A percentile compares a stretch with the other conserved stretches of the same genome.
Conservation (phyloP, 2,888 invertebrate species). For the Trichacis sp. region DNA sequence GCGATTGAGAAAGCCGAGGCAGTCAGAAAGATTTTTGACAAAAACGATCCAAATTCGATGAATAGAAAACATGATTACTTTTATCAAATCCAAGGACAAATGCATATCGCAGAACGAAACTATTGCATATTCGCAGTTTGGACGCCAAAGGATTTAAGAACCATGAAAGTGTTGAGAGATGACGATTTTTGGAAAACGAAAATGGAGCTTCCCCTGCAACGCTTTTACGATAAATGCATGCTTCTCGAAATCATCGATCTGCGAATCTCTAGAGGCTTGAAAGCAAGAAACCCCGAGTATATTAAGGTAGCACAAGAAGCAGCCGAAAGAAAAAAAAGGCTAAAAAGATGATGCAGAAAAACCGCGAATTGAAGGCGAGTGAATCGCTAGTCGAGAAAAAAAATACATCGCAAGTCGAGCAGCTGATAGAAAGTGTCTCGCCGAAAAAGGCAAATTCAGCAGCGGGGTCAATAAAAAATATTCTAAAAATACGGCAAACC, state of each 20-base stretch:
- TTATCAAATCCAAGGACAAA: constrained; percentile 46
- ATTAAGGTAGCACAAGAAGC: too few species aligned
- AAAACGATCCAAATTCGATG: constrained; percentile 22
- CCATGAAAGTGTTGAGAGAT: constrained; percentile 33
- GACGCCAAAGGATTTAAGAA: constrained; percentile 35
- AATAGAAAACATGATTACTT: constrained; percentile 39
- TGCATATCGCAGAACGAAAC: constrained; percentile 39
- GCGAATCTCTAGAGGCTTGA: too few species aligned
- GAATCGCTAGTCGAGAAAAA: too few species aligned
- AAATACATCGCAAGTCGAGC: too few species aligned
- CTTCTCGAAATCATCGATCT: constrained; percentile 45
- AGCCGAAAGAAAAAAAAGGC: too few species aligned
- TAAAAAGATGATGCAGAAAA: too few species aligned
- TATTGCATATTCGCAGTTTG: constrained; percentile 47
- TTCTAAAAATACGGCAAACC: too few species aligned
- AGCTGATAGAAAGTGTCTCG: too few species aligned
- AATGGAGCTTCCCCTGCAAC: constrained; percentile 32
- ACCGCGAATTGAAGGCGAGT: too few species aligned
- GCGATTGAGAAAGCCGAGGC: background rate
- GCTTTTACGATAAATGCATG: constrained; percentile 42
- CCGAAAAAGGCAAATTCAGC: too few species aligned
- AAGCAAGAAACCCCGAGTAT: too few species aligned
- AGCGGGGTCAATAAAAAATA: too few species aligned
- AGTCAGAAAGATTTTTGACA: constrained; percentile 16
- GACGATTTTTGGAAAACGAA: constrained; percentile 42